Base-by-base conservation (phyloP, 2,888 invertebrate genomes). In the Agrilus mali region DNA sequence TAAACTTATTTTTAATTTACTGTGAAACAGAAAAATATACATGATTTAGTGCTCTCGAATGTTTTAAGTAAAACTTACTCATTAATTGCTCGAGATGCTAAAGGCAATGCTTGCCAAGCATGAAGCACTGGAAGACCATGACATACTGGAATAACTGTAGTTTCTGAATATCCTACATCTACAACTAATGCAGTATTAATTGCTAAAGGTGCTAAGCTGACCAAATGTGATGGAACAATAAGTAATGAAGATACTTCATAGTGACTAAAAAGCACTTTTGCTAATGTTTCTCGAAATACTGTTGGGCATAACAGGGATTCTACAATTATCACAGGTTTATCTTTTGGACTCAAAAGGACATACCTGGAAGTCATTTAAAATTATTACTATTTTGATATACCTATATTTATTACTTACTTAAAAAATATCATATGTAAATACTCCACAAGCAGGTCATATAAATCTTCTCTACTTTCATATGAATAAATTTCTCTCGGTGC, bases 311-410 rank as follows among this genome's bases (percentile, higher is more conserved):
- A 73, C 10, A 94, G 70, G 4, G 90, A 93, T 67, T 97, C 97
- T 15, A 96, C 82, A 27, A 97, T 74, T 5, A 97, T 84, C 32
- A 97, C 81, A 61, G 88, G 83, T 16, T 93, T 75, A 57, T 93
- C 95, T 66, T 95, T 94, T 0, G 96, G 94, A 60, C 88, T 95
- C 37, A 93, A 83, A 38, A 94, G 71, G 27, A 92, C 77, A 63
- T 92, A 81, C 55, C 93, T 93, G 60, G 13, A 68, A 61, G 20
- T 20, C 7, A 33, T 35, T 27, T 13, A 20, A 13, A 36, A 36
- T 33, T 35, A 37, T 20, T 6, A 20, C 6, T 20, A 39, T 33
- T 39, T 22, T 12, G 41, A 35, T 42, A 16, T 12, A 22, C 2
- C 3, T n/a, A 13, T 4, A 35, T 34, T 3, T 16, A 2, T 4